Evolutionary conservation across 2,888 invertebrate species (phyloP).

Genomic region (Pediacus dermestoides): DNA sequence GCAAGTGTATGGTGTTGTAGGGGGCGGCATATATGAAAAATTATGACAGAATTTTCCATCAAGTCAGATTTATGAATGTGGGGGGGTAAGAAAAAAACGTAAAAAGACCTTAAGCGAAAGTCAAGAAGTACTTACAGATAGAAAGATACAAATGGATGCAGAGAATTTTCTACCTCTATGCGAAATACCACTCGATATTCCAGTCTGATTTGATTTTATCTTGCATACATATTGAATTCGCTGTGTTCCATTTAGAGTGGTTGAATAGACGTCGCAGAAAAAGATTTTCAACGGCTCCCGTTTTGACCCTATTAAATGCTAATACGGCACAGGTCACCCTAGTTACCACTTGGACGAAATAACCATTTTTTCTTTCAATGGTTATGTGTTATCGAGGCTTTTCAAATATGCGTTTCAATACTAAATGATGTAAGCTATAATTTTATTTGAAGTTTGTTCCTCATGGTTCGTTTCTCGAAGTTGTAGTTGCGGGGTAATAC

Average conservation of each 20-base stretch:
- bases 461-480: too few relatives aligned
- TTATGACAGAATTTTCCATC: conserved; percentile 33
- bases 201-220: conserved; percentile 32
- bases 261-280: conserved; percentile 15
- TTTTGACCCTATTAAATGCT: conserved; percentile 7
- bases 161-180: conserved; percentile 23
- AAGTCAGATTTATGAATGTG: conserved; percentile 30
- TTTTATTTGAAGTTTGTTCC: too few relatives aligned
- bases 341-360: too few relatives aligned
- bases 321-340: too few relatives aligned
- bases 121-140: conserved; percentile 29
- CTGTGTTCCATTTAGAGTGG: conserved; percentile 22
- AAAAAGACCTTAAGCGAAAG: conserved; percentile 27
- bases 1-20: conserved; percentile 20
- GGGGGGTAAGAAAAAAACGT: conserved; percentile 19
- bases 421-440: too few relatives aligned
- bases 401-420: too few relatives aligned
- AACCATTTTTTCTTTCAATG: too few relatives aligned
- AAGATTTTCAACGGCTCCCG: neutral
- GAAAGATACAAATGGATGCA: conserved; percentile 32
- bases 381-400: too few relatives aligned
- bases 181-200: conserved; percentile 31
- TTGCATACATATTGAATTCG: conserved; percentile 27
- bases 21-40: conserved; percentile 31
- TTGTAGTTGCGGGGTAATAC: too few relatives aligned